phyloP scores from a whole-genome alignment of 2,797 vertebrate species.

The Odontamblyopus rebecca region DNA sequence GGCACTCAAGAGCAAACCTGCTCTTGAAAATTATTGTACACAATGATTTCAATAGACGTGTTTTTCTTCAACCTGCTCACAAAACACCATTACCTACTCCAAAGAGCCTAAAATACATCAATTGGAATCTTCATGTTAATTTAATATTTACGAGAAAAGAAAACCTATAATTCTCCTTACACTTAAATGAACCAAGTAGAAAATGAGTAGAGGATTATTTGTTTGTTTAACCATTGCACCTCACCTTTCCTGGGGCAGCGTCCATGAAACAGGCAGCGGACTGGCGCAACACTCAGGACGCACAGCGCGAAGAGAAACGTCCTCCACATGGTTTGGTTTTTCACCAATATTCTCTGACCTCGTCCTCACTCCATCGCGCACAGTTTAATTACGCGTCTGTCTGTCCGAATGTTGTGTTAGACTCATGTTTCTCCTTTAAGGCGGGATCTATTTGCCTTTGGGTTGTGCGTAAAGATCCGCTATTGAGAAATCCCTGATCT shows the following conservation, averaged over 20 bases:
- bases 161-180: too few species aligned
- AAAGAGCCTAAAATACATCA: too few species aligned
- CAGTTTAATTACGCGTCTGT: background rate
- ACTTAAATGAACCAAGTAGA: background rate
- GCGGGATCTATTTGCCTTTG: background rate
- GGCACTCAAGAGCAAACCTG: too few species aligned
- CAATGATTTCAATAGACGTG: too few species aligned
- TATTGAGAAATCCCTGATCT: slow-evolving; percentile 67
- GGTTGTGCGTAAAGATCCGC: slow-evolving; percentile 42
- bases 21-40: too few species aligned
- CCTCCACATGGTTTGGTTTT: slow-evolving; percentile 35
- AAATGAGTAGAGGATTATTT: background rate
- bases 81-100: too few species aligned
- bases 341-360: background rate
- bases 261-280: slow-evolving; percentile 37
- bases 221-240: fast-evolving
- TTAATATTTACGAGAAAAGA: too few species aligned
- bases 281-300: slow-evolving; percentile 20
- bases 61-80: too few species aligned
- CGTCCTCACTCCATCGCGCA: slow-evolving; percentile 4
- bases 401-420: background rate
- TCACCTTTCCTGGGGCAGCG: slow-evolving; percentile 72
- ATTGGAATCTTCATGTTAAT: too few species aligned
- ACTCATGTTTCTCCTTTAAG: background rate
- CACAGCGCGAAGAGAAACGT: slow-evolving; percentile 39